Percentiles rank a stretch among this genome's conserved stretches.
Evolutionary conservation across 2,113 vertebrate species (phyloP).

Genomic region (Oncorhynchus keta): DNA sequence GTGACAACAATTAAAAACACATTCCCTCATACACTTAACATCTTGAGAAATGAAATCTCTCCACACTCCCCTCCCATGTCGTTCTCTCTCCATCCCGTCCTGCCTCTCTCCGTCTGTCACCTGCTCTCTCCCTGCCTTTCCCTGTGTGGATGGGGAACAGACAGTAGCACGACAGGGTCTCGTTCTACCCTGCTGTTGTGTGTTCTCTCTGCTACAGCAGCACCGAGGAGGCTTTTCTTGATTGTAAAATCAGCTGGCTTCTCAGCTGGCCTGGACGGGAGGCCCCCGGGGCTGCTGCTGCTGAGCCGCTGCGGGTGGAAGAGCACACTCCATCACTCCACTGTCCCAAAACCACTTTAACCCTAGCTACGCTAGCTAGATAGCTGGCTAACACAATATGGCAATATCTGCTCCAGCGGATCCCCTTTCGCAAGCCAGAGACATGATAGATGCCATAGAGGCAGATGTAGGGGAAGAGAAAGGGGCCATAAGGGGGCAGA

Average conservation of each 20-base stretch:
- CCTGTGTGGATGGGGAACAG: neutral
- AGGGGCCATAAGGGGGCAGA: neutral
- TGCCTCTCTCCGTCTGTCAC: neutral
- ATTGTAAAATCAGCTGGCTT: slow-evolving; percentile 12
- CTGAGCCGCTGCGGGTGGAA: neutral
- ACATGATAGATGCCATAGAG: neutral
- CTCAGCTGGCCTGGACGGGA: neutral
- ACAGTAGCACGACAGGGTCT: no score
- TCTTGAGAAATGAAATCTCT: neutral
- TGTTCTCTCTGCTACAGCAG: neutral
- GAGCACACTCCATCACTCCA: neutral
- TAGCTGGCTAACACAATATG: slow-evolving; percentile 47
- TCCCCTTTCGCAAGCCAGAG: slow-evolving; percentile 27
- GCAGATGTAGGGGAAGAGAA: neutral
- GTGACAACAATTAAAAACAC: neutral
- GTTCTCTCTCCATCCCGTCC: neutral
- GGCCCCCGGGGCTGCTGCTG: neutral
- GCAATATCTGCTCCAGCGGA: slow-evolving; percentile 40
- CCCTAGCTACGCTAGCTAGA: slow-evolving; percentile 35
- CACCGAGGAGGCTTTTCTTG: neutral
- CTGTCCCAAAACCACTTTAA: slow-evolving; percentile 14
- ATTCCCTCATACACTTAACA: neutral
- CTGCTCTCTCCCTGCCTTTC: neutral
- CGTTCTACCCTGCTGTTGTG: neutral
- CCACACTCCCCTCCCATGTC: neutral